phyloP scores from a whole-genome alignment of 2,113 vertebrate species.

The Chionis minor region DNA sequence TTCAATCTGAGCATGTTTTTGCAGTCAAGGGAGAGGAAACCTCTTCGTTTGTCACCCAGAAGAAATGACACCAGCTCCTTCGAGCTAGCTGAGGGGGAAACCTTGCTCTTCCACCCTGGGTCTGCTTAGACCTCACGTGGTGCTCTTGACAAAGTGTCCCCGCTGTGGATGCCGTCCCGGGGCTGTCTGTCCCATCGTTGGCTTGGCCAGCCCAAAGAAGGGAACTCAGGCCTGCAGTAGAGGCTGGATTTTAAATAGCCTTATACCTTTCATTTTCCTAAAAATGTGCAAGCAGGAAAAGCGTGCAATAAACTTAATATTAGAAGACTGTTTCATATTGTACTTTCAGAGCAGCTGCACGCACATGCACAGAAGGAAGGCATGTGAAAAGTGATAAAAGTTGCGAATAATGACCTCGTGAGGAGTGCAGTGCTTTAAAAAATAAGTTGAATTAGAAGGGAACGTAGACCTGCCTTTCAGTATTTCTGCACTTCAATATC shows the following conservation, averaged over 20 bases:
- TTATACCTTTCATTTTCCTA: background rate
- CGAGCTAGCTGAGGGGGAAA: background rate
- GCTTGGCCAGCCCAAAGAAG: background rate
- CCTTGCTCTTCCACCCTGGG: background rate
- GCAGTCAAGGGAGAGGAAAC: background rate
- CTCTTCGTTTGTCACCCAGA: background rate
- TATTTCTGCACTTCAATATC: background rate
- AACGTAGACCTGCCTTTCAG: background rate
- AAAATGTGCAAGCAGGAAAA: background rate
- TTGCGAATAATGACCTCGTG: background rate
- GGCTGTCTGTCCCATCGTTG: accelerated
- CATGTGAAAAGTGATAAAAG: background rate
- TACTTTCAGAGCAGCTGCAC: background rate
- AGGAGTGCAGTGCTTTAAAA: background rate
- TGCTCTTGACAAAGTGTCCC: background rate
- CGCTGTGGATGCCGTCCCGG: too few species aligned
- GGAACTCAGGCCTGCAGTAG: background rate
- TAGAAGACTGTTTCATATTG: background rate
- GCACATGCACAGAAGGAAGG: background rate
- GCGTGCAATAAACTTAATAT: background rate
- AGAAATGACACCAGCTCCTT: background rate
- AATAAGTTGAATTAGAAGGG: background rate
- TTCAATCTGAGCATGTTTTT: background rate
- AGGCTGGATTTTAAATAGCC: background rate
- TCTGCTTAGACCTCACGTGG: accelerated